Evolutionary conservation across 2,797 vertebrate species (phyloP), one percentile per base, ranked within the genome.

Genomic region (Anguilla anguilla): DNA sequence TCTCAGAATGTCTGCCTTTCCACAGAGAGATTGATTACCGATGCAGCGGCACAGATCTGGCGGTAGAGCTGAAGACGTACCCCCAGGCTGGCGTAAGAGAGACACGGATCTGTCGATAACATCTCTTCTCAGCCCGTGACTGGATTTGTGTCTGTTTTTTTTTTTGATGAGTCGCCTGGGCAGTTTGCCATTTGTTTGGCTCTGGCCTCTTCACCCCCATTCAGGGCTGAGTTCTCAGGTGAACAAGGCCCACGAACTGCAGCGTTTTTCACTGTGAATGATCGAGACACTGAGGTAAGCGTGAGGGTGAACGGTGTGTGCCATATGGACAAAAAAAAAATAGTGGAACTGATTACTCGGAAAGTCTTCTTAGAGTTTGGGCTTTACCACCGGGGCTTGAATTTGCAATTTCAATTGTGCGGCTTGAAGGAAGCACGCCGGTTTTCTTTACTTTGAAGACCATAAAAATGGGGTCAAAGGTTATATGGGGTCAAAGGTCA

Each of bases 371-470:
- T 31, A 74, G 67, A n/a, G 28, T 53, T 77, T 25, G 35, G 87
- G 51, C 64, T 84, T 43, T 22, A 55, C n/a, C 53, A 43, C 57
- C 25, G 25, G 59, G 46, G 83, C 57, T 72, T 84, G 67, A 31
- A 55, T 15, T 77, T 74, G 46, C 39, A 7, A 28, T 67, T 67
- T n/a, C 64, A 67, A 9, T 67, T 67, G 28, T 10, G 9, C 10
- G 28, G 35, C 39, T 74, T 84, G 67, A 55, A 77, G 28, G 28
- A 77, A 85, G 31, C 72, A 57, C 31, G 11, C 84, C 13, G 43
- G 28, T n/a, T 59, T 51, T 84, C 49, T 84, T 64, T 77, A 84
- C 39, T 85, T 77, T 39, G 35, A 77, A 79, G 69, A 85, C 55
- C 31, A 31, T 61, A 19, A 85, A 85, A 85, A 39, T 43, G 59